Conservation (phyloP, 2,797 vertebrate species). For the Liparis tanakae region DNA sequence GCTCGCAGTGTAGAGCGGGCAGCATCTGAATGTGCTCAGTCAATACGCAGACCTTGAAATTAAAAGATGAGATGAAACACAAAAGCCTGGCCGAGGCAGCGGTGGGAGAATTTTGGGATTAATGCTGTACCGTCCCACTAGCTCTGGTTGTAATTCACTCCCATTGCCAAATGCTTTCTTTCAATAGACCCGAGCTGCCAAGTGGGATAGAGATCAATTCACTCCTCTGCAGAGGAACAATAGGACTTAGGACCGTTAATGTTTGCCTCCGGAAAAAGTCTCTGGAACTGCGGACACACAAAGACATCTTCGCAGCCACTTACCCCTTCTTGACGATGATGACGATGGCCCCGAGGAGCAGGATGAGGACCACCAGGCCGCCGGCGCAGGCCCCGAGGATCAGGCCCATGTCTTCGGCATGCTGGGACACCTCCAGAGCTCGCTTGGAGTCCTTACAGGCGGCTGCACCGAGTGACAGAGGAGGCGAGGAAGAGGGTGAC, state of each 20-base stretch:
- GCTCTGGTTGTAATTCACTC: constrained; percentile 71
- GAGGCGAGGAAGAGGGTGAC: background rate
- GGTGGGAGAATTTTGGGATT: constrained; percentile 62
- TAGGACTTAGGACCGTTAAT: constrained; percentile 15
- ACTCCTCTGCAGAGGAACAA: constrained; percentile 43
- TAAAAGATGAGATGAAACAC: constrained; percentile 75
- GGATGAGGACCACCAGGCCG: constrained; percentile 90
- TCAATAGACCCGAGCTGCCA: constrained; percentile 65
- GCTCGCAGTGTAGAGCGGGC: constrained; percentile 36
- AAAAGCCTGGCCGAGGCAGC: constrained; percentile 57
- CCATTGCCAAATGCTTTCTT: constrained; percentile 58
- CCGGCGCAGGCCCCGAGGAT: constrained; percentile 94
- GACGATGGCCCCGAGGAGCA: constrained; percentile 92
- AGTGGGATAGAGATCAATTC: constrained; percentile 62
- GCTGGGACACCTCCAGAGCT: constrained; percentile 93
- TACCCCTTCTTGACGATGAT: constrained; percentile 93
- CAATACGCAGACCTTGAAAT: constrained; percentile 73
- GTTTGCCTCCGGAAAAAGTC: constrained; percentile 40
- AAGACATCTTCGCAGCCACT: constrained; percentile 62
- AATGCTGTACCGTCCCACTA: constrained; percentile 65
- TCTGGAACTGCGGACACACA: constrained; percentile 2
- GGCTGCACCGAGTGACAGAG: constrained; percentile 72
- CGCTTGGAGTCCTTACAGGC: constrained; percentile 94
- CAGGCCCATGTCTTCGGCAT: constrained; percentile 94
- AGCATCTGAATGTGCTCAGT: constrained; percentile 65